phyloP scores from a whole-genome alignment of 2,888 invertebrate species.

The Acanthosepion pharaonis region DNA sequence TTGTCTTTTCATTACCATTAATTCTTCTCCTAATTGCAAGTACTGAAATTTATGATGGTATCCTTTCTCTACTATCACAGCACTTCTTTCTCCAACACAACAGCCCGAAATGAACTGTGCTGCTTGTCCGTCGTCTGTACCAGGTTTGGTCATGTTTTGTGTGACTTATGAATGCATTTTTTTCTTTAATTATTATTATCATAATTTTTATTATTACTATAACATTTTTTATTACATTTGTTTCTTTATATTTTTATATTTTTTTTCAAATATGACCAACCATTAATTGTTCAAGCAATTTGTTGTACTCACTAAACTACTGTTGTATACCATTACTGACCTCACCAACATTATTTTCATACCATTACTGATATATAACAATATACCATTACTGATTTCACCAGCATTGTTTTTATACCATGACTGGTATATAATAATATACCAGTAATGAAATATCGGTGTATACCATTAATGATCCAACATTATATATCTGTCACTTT shows the following conservation, averaged over 20 bases:
- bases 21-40: not conserved
- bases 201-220: not conserved
- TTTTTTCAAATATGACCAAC: not conserved
- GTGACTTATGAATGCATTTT: not conserved
- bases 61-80: constrained; percentile 23
- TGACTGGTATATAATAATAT: no score
- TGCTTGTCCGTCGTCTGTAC: constrained; percentile 33
- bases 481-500: no score
- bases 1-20: not conserved
- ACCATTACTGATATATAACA: no score
- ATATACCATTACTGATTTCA: no score
- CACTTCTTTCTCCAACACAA: constrained; percentile 33
- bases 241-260: not conserved
- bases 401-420: no score
- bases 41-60: not conserved
- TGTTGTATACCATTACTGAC: not conserved
- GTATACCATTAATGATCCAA: no score
- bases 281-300: not conserved
- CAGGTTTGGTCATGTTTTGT: constrained; percentile 12
- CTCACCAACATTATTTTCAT: not conserved
- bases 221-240: not conserved
- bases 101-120: constrained; percentile 22
- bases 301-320: not conserved
- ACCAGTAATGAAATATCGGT: no score
- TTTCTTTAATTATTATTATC: not conserved